A percentile compares a stretch with the other conserved stretches of the same genome.
Evolutionary conservation across 2,888 invertebrate species (phyloP).

Genomic region (Leptopilina myrica): DNA sequence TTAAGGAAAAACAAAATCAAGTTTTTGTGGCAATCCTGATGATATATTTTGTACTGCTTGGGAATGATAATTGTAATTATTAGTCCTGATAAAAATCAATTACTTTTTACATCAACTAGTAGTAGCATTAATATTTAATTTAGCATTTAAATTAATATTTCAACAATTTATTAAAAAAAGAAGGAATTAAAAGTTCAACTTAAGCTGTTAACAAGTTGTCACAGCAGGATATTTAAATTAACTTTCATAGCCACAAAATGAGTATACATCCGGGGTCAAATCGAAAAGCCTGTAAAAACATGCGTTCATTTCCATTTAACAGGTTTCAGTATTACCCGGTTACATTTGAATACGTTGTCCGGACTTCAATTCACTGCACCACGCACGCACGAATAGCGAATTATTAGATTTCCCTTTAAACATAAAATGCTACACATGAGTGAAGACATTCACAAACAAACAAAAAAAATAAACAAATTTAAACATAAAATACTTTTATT

Average conservation of each 20-base stretch:
- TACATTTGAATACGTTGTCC: constrained; percentile 75
- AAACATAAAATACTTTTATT: neutral
- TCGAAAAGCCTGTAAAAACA: constrained; percentile 74
- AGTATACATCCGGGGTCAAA: constrained; percentile 58
- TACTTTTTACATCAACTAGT: no score
- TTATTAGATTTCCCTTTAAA: constrained; percentile 57
- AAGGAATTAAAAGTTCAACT: neutral
- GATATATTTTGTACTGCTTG: no score
- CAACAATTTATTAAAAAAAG: neutral
- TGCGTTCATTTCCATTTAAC: constrained; percentile 76
- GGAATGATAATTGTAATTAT: no score
- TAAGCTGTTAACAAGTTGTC: constrained; percentile 52
- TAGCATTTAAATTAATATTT: neutral
- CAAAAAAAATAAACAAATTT: no score
- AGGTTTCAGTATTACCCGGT: constrained; percentile 76
- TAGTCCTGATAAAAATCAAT: no score
- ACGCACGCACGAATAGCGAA: constrained; percentile 62
- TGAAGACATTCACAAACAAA: neutral
- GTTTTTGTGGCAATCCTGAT: no score
- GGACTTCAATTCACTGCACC: constrained; percentile 61
- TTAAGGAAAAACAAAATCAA: no score
- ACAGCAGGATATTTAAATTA: constrained; percentile 70
- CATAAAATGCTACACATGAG: constrained; percentile 27
- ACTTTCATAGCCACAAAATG: constrained; percentile 69
- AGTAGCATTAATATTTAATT: no score